Base-by-base conservation (phyloP, 2,797 vertebrate genomes). In the Lerista edwardsae region DNA sequence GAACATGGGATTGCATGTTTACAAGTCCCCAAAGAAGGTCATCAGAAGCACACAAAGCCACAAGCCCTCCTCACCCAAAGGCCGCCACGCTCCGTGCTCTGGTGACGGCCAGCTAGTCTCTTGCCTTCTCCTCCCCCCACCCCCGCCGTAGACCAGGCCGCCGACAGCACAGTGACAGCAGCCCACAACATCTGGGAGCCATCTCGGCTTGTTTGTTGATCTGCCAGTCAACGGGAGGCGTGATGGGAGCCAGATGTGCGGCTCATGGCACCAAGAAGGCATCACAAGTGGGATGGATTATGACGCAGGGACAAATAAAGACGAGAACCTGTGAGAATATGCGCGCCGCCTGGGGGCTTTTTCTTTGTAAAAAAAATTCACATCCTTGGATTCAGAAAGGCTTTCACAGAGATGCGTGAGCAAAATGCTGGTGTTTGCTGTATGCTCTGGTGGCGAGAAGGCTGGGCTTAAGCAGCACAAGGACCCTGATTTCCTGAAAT, bases 191-290 rank as follows among this genome's bases (percentile, higher is more conserved):
- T 90, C 88, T 90, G 91, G 89, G 91, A 86, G 80, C 77, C 91
- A 86, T 90, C 84, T 27, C 34, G 2, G 76, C 65, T 29, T 74
- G 1, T 41, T 80, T 59, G 85, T 73, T 55, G 83, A 75, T 74
- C 83, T 17, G 72, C 0, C n/a, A 86, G 79, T 11, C 82, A 72
- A n/a, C 82, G 81, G 86, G 67, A 88, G 88, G 88, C 77, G 89
- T 87, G 89, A 93, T 83, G 86, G 51, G 79, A 90, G 79, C 86
- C 92, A 93, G 88, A 90, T 91, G 90, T 55, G 73, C 1, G 0
- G 15, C 81, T 31, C 7, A 11, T 2, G 10, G 51, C 61, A 65
- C 80, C 68, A 51, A 51, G 47, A 76, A n/a, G 2, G 27, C 75
- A 15, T 59, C 88, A 9, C 15, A 34, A 84, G 79, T 6, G 29